Evolutionary conservation across 2,797 vertebrate genomes (phyloP).

Genomic region (Chloroceryle amazona): DNA sequence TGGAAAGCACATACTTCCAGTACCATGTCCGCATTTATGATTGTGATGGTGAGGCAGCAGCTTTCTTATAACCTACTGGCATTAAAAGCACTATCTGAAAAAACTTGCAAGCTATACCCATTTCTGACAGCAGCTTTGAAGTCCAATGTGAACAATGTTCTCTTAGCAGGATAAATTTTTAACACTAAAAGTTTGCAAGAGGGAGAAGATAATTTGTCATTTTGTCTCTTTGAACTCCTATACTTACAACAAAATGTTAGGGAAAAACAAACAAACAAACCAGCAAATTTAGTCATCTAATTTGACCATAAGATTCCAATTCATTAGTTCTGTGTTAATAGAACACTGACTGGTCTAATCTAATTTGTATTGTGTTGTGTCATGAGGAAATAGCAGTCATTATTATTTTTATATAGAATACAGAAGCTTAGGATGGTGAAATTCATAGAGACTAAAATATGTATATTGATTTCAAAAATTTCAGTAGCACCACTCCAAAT

Average conservation of each 20-base stretch:
- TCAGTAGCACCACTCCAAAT: no score
- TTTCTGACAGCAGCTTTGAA: no score
- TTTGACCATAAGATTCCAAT: not conserved
- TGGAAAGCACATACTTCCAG: not conserved
- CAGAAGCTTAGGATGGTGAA: not conserved
- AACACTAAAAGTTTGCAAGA: not conserved
- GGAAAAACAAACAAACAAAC: not conserved
- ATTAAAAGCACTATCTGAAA: not conserved
- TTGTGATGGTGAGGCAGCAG: not conserved
- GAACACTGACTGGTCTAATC: not conserved
- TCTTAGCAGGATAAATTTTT: not conserved
- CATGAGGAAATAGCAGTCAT: not conserved
- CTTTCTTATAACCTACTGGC: not conserved
- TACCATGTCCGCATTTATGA: not conserved
- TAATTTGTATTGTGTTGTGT: not conserved
- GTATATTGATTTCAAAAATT: not conserved
- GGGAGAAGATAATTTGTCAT: not conserved
- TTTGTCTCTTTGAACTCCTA: not conserved
- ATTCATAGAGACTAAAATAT: not conserved
- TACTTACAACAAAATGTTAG: accelerated
- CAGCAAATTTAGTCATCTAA: not conserved
- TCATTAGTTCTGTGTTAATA: not conserved
- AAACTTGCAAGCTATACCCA: not conserved
- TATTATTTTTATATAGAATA: not conserved
- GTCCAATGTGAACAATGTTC: not conserved